Percentiles rank a stretch among this genome's conserved stretches.
Evolutionary conservation across 2,797 vertebrate species (phyloP).

Genomic region (Ibycter americanus): DNA sequence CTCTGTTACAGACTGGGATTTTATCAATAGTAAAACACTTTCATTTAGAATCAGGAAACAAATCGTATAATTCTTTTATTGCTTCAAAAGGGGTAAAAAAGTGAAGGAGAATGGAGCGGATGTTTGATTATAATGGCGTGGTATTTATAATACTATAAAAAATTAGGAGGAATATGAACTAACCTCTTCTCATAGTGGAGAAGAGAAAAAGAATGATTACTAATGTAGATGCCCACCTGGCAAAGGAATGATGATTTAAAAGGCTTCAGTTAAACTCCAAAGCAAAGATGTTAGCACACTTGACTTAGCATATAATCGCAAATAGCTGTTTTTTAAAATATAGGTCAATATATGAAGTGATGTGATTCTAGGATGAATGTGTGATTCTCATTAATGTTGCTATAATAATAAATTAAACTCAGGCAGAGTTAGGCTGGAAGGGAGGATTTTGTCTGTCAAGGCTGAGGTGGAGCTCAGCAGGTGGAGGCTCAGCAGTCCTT

Average conservation of each 20-base stretch:
- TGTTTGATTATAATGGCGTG: not conserved
- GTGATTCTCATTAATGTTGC: not conserved
- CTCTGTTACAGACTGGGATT: not conserved
- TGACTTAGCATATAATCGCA: not conserved
- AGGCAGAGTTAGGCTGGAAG: not conserved
- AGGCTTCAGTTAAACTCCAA: not conserved
- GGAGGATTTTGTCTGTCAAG: not conserved
- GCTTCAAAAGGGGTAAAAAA: not conserved
- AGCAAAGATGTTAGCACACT: not conserved
- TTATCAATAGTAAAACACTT: not conserved
- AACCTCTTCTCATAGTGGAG: not conserved
- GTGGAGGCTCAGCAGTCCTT: slow-evolving; percentile 11
- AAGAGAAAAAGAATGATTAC: not conserved
- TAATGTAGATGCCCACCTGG: not conserved
- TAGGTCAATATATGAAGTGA: not conserved
- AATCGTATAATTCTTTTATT: not conserved
- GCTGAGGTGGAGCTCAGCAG: not conserved
- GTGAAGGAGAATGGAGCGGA: not conserved
- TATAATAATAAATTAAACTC: not conserved
- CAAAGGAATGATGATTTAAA: not conserved
- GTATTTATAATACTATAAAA: not conserved
- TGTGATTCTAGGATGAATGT: not conserved
- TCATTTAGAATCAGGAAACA: not conserved
- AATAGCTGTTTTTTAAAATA: not conserved
- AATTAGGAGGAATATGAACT: not conserved